These are phyloP conservation scores for Lophura swinhoii DNA, from an alignment of 2,797 vertebrate species.

Conservation along the genomic window DNA sequence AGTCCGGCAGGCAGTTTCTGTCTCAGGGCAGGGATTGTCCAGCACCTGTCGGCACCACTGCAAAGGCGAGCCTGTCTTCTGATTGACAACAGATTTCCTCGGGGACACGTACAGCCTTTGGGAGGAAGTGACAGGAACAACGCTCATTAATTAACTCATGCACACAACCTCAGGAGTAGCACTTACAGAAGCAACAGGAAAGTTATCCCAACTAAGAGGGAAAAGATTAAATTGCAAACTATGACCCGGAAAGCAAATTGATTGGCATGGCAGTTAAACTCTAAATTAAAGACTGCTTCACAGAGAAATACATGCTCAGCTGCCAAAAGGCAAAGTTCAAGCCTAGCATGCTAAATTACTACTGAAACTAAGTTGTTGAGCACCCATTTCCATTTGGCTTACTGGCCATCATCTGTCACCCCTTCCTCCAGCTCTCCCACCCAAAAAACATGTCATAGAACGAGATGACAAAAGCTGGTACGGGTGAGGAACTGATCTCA, in stretches of 20 bases:
- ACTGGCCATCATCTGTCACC: neutral
- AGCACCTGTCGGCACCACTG: conserved; percentile 92
- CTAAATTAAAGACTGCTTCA: neutral
- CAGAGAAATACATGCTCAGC: neutral
- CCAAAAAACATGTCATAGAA: too few relatives aligned
- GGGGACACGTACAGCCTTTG: conserved; percentile 91
- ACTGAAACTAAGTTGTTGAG: neutral
- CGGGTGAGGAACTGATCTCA: neutral
- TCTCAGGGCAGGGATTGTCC: conserved; percentile 91
- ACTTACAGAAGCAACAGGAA: neutral
- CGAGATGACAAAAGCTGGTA: too few relatives aligned
- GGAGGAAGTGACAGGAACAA: neutral
- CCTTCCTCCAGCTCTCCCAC: neutral
- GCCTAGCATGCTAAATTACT: neutral
- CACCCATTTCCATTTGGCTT: neutral
- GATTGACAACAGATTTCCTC: conserved; percentile 78
- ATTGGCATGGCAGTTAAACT: neutral
- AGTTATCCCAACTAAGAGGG: neutral
- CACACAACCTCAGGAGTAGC: accelerated
- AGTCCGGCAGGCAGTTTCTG: conserved; percentile 89
- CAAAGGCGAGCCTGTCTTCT: conserved; percentile 83
- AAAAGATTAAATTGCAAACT: accelerated
- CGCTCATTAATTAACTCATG: neutral
- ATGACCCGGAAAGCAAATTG: neutral
- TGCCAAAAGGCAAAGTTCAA: neutral